Evolutionary conservation across 2,797 vertebrate genomes (phyloP), one percentile per base, ranked within the genome.

Genomic region (Scomberomorus guttatus): DNA sequence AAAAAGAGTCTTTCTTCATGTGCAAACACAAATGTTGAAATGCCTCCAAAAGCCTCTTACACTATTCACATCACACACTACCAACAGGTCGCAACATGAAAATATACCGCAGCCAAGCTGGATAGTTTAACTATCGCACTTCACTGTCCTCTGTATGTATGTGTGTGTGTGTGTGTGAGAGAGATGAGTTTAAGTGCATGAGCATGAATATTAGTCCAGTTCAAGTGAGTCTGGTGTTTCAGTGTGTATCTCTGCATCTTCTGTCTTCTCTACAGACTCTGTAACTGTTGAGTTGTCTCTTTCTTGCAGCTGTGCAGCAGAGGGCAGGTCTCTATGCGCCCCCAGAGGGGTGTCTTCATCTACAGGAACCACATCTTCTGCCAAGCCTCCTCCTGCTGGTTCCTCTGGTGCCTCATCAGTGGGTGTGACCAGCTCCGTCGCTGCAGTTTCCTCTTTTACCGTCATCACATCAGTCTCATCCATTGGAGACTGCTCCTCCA

Each of bases 161-260:
- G 9, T 50, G 54, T n/a, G n/a, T 58, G n/a, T n/a, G n/a, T n/a
- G 50, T 59, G 64, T 24, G 27, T 32, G 78, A 50, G 64, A 48
- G 63, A 71, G 54, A 52, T 1, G 25, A 39, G 50, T 65, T 58
- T 77, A 70, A 57, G 82, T 84, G 80, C 67, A 55, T 83, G 72
- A 34, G 18, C 11, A 8, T 62, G 55, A 50, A 6, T 74, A 48
- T 82, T 83, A 93, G 80, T 94, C 93, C 81, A 93, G 71, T 69
- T 94, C 91, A 13, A 84, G 84, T 0, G 91, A 93, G 61, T 93
- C 91, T 18, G 87, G 86, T 14, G 76, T 72, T n/a, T 91, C 86
- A 54, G 56, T 29, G 58, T 37, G 57, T 2, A 20, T 50, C 37
- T 85, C 89, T 51, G 63, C 17, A 1, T 80, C 77, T 37, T 84